Percentiles rank a stretch among this genome's conserved stretches.
phyloP scores from a whole-genome alignment of 2,797 vertebrate genomes.

The Calcarius lapponicus region DNA sequence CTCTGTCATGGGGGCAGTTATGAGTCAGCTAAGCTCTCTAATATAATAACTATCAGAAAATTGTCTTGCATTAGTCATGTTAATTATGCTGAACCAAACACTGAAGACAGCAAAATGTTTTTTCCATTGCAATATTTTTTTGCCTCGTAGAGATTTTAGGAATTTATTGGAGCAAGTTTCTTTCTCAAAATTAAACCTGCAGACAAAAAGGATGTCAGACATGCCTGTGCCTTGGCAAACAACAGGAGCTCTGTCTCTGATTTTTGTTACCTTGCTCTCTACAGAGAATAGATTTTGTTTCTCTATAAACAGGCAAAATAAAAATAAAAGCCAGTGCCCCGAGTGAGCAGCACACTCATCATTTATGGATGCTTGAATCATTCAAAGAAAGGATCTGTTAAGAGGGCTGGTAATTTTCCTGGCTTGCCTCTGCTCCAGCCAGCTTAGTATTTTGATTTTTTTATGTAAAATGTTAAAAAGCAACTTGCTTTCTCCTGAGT shows the following conservation, averaged over 20 bases:
- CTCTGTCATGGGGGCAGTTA: conserved; percentile 70
- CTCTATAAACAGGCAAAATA: neutral
- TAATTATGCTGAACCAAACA: conserved; percentile 78
- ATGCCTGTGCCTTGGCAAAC: neutral
- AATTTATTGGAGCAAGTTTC: conserved; percentile 47
- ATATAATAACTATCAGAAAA: conserved; percentile 78
- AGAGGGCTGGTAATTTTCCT: neutral
- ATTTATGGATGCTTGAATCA: neutral
- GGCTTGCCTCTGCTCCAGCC: neutral
- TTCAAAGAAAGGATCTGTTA: neutral
- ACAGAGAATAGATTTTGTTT: neutral
- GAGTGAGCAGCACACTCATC: neutral
- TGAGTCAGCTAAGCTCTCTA: conserved; percentile 73
- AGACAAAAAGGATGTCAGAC: neutral
- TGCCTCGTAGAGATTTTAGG: conserved; percentile 65
- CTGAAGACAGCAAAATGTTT: conserved; percentile 63
- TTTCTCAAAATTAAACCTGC: conserved; percentile 49
- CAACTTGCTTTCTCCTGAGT: neutral
- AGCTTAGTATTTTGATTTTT: neutral
- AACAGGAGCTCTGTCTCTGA: neutral
- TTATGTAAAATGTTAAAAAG: neutral
- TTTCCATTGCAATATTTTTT: conserved; percentile 63
- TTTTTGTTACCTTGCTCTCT: neutral
- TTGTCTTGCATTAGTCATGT: conserved; percentile 78
- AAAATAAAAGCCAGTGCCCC: neutral